Base-by-base conservation (phyloP, 2,888 invertebrate species). In the Andrena chrysosceles region DNA sequence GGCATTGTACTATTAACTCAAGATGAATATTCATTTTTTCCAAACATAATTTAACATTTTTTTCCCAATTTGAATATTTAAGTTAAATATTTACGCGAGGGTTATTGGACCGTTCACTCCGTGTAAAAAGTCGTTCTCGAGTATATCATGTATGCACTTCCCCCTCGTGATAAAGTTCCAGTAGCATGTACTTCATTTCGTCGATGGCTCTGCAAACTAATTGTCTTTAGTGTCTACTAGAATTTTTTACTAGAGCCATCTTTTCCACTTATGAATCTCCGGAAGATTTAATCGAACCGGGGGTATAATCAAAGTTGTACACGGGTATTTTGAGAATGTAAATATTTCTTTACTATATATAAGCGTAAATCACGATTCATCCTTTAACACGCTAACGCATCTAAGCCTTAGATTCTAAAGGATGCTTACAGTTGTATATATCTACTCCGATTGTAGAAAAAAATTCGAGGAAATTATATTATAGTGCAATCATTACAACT, bases 121-220 rank as follows among this genome's bases (percentile, higher is more conserved):
- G 42, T 54, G 64, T 35, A 75, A 71, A 48, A 31, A 54, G 31
- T 52, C 20, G 23, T 63, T 63, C 62, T 71, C 35, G 16, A 33
- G 8, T 49, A 26, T 60, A 35, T 62, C 68, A 48, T 63, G 56
- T 33, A 42, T 26, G 20, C n/a, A 33, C 31, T 13, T 10, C 20
- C 49, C 35, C 62, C 60, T 52, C 52, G 60, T 60, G 31, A 35
- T 48, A 42, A 16, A 60, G 29, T 42, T 54, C 63, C 63, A 79
- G 69, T 63, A 69, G 67, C 33, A 66, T 20, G 73, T 73, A 71
- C 67, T 77, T 68, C 31, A 68, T 69, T 33, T 20, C 29, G 35
- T 60, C 64, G 60, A 70, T 70, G 33, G 69, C 64, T 76, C 75
- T 23, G 66, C 49, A 75, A 64, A 76, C 68, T 31, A 69, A 48